Conservation (phyloP, 2,113 vertebrate species). For the Psephotus haematonotus region DNA sequence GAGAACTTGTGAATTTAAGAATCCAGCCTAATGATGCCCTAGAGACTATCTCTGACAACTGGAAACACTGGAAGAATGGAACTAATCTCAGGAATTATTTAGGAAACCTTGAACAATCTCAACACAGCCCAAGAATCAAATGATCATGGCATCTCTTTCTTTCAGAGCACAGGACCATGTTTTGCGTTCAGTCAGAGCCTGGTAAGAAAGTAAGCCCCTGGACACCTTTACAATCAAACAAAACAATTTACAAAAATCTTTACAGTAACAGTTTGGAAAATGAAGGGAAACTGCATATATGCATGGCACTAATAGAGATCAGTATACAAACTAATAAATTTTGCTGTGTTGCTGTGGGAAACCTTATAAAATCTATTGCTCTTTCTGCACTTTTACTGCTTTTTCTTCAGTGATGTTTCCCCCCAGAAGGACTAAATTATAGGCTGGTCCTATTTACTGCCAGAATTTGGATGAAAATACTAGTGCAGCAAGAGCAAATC, state of each 20-base stretch:
- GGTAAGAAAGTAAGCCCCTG: neutral
- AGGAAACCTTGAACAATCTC: neutral
- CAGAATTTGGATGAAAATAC: neutral
- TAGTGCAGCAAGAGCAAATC: neutral
- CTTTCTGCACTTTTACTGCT: neutral
- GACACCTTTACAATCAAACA: neutral
- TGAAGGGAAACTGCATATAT: neutral
- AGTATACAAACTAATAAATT: neutral
- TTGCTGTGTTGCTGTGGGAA: neutral
- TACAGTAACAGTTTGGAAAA: neutral
- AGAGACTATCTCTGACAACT: neutral
- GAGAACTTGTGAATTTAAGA: neutral
- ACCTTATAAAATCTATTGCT: neutral
- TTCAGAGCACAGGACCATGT: neutral
- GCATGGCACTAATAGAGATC: neutral
- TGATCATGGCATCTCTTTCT: neutral
- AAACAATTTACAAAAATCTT: neutral
- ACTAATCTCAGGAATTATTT: neutral
- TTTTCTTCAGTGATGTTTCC: neutral
- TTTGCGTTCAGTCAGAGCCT: neutral
- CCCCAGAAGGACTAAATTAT: neutral
- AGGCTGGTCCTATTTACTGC: neutral
- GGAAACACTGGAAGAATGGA: neutral
- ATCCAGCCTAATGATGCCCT: neutral
- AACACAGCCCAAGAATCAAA: neutral